Evolutionary conservation across 2,888 invertebrate species (phyloP).

Genomic region (Apomyelois bistriatella): DNA sequence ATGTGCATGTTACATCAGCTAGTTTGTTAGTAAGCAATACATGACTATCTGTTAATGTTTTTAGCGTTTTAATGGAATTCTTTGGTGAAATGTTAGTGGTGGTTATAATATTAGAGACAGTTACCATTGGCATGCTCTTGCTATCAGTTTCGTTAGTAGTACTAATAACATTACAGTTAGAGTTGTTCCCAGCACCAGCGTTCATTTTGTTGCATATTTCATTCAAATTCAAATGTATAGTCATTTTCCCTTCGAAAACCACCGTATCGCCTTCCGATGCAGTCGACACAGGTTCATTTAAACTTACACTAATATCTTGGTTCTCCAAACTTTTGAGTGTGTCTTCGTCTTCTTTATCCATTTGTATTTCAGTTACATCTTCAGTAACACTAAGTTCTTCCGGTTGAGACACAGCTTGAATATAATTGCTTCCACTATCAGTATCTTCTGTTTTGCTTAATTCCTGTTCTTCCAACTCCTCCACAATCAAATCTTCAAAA

Average conservation of each 20-base stretch:
- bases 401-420: slow-evolving; percentile 66
- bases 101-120: slow-evolving; percentile 78
- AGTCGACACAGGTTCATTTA: slow-evolving; percentile 69
- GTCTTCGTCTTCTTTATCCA: slow-evolving; percentile 76
- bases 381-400: slow-evolving; percentile 69
- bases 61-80: slow-evolving; percentile 73
- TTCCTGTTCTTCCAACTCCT: slow-evolving; percentile 68
- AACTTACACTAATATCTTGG: slow-evolving; percentile 79
- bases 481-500: slow-evolving; percentile 62
- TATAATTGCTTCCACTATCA: slow-evolving; percentile 68
- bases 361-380: slow-evolving; percentile 70
- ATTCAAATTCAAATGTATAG: slow-evolving; percentile 75
- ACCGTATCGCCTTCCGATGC: slow-evolving; percentile 73
- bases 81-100: slow-evolving; percentile 77
- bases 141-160: slow-evolving; percentile 54
- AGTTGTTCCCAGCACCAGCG: slow-evolving; percentile 63
- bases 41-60: slow-evolving; percentile 42
- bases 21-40: slow-evolving; percentile 48
- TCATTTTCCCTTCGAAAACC: slow-evolving; percentile 78
- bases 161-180: slow-evolving; percentile 51
- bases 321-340: slow-evolving; percentile 75
- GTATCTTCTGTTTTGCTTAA: slow-evolving; percentile 54
- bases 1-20: slow-evolving; percentile 48
- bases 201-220: slow-evolving; percentile 72
- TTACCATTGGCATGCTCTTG: slow-evolving; percentile 78